These are phyloP conservation scores for Hippocampus comes DNA, from an alignment of 2,113 vertebrate genomes.

Conservation along the genomic window DNA sequence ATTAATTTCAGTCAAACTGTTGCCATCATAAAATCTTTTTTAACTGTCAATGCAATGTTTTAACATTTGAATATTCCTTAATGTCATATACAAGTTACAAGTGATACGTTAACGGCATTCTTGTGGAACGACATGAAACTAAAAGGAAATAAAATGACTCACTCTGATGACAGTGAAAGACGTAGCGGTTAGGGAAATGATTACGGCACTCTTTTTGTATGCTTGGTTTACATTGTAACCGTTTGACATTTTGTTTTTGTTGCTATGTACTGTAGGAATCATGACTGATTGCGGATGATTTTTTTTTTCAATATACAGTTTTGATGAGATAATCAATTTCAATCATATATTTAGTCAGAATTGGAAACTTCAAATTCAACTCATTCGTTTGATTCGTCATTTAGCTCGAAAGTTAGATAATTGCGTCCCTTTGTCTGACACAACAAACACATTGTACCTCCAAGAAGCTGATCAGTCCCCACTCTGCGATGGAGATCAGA, in stretches of 20 bases:
- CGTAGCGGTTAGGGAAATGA: no score
- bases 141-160: no score
- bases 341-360: no score
- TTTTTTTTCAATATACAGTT: no score
- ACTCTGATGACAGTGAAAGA: no score
- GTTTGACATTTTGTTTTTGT: no score
- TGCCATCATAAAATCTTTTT: no score
- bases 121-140: no score
- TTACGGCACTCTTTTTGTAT: background rate
- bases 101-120: no score
- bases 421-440: background rate
- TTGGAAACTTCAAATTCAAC: background rate
- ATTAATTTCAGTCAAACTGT: background rate
- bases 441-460: constrained; percentile 13
- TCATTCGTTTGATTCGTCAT: constrained; percentile 40
- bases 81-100: background rate
- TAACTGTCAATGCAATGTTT: background rate
- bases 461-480: constrained; percentile 51
- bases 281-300: no score
- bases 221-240: background rate
- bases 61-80: background rate
- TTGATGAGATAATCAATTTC: no score
- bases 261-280: no score
- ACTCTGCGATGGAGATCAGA: constrained; percentile 64
- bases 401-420: constrained; percentile 26